Evolutionary conservation across 2,888 invertebrate genomes (phyloP), one percentile per base, ranked within the genome.

Genomic region (Tinea trinotella): DNA sequence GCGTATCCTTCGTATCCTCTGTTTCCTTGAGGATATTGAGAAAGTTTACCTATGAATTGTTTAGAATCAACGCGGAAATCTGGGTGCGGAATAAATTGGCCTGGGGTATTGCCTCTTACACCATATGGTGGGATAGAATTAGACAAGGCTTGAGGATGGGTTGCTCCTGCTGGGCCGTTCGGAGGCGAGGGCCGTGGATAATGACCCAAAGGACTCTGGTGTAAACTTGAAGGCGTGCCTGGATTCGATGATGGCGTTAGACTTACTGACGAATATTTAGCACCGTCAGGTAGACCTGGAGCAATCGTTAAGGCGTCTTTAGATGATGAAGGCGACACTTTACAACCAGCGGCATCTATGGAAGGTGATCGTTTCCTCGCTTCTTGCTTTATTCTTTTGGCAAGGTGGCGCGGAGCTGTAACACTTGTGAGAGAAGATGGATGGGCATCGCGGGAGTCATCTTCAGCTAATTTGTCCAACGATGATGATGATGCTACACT

Each of bases 401-500:
- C 68, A 76, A 87, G 59, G 73, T 73, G 68, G 80, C 85, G 68
- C 71, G 88, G 61, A 73, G 89, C 63, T 76, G 88, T 52, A 19
- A 87, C 74, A 17, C 89, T 85, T n/a, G 84, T 75, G 57, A 86
- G 85, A 59, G 88, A 86, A 0, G 90, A 89, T 58, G 92, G 91
- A 61, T 91, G 91, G 18, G 91, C 92, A 57, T 92, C 92, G 59
- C 91, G 83, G 3, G 92, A 93, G 69, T 93, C 93, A 57, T 92
- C 92, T 72, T 92, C 93, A 15, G 90, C 91, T 67, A 92, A 85
- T 68, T 92, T 93, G 64, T 93, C 93, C 61, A 92, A 91, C 0
- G 91, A 91, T 55, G 90, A 90, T 0, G 89, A 82, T 0, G 84
- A 87, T 50, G 84, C 85, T 44, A 91, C 91, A 67, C 93, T 93